Evolutionary conservation across 2,888 invertebrate species (phyloP), one percentile per base, ranked within the genome.

Genomic region (Gari tellinella): DNA sequence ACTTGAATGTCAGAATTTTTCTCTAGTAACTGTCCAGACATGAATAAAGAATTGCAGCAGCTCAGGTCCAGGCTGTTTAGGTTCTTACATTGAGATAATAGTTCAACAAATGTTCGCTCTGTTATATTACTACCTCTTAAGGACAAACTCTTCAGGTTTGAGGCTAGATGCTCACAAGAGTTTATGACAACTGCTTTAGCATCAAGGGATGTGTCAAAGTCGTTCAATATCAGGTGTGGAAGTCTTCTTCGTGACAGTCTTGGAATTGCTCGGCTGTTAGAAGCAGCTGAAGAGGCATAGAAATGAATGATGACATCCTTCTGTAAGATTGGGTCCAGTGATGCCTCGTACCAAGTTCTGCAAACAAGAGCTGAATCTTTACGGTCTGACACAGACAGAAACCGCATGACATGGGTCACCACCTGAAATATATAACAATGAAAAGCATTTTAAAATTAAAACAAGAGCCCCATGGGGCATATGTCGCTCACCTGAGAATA

Each of bases 11-110:
- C 94, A 14, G 93, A 92, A 55, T 94, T 92, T 37, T 94, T 93
- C 84, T 95, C 95, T 45, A 95, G 89, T 45, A 96, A 92, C 15
- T 94, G 93, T 1, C 95, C 96, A 1, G 95, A 94, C 95, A 96
- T 95, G 75, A 96, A 94, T 21, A 95, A 92, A 66, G 95, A 95
- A 84, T 95, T 94, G 84, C 95, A 96, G 62, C 94, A 93, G 75
- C 94, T 93, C 58, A 96, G 93, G 53, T 94, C 94, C 19, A 96
- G 92, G 60, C 92, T 90, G 85, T 93, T 93, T 65, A 96, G 91
- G 84, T 94, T 94, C 10, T 76, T 81, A 67, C 91, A 91, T 14
- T 82, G 63, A 1, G 84, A 75, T 4, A 91, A 64, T 15, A 92
- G 69, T 23, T 84, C 75, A 15, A 88, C 80, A 63, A 92, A 86